phyloP scores from a whole-genome alignment of 2,888 invertebrate species.

The Drosophila emarginata region DNA sequence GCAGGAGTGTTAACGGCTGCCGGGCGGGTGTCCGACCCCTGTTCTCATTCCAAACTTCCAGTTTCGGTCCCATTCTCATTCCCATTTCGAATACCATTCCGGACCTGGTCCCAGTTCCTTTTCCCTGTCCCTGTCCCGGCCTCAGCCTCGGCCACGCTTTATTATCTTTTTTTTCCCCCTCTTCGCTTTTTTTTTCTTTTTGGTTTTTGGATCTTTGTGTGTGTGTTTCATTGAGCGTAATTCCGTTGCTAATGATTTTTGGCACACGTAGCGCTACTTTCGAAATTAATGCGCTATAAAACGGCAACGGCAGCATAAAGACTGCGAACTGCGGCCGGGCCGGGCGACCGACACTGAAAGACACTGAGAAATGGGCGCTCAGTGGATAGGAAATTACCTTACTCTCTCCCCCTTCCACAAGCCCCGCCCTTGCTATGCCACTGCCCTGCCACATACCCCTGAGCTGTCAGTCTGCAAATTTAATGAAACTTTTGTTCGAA shows the following conservation, averaged over 20 bases:
- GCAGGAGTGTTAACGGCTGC: constrained; percentile 43
- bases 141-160: constrained; percentile 70
- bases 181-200: constrained; percentile 25
- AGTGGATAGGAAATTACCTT: constrained; percentile 69
- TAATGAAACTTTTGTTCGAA: constrained; percentile 73
- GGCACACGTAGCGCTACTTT: constrained; percentile 80
- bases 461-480: constrained; percentile 62
- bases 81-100: neutral
- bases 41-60: constrained; percentile 23
- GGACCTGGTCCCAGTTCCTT: constrained; percentile 26
- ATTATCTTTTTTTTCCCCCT: constrained; percentile 62
- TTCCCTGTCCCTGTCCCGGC: constrained; percentile 25
- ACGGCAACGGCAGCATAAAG: constrained; percentile 36
- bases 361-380: constrained; percentile 73
- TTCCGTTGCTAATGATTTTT: constrained; percentile 81
- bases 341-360: constrained; percentile 40
- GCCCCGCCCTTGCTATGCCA: neutral
- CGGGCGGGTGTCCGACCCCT: constrained; percentile 44
- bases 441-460: neutral
- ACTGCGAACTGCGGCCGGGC: constrained; percentile 25
- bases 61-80: neutral
- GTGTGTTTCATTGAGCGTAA: constrained; percentile 80
- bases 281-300: constrained; percentile 77
- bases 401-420: neutral
- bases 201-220: constrained; percentile 50